Evolutionary conservation across 2,797 vertebrate species (phyloP), one percentile per base, ranked within the genome.

Genomic region (Anableps anableps): DNA sequence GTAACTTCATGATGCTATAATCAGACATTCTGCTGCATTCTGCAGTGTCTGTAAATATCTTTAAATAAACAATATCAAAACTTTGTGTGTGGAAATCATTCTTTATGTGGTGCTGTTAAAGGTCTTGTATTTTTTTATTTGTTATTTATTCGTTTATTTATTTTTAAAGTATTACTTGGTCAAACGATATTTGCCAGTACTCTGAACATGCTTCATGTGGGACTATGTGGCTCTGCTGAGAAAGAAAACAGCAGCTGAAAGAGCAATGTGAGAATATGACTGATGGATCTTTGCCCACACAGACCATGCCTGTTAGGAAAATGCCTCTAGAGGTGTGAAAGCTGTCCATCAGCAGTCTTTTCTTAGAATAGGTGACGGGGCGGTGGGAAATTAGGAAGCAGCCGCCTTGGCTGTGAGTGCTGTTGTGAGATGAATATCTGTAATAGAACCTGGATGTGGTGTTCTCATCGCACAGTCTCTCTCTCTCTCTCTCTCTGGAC

Each of bases 361-460:
- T 93, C 84, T 91, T 88, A 88, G 80, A 82, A 92, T 71, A 92
- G 86, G 83, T 91, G 86, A 76, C 1, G 10, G 75, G 72, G 62
- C 77, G 88, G 85, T 92, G 91, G 94, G 87, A 91, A 94, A 91
- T 93, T 86, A 81, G 92, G 91, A 95, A 93, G 83, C 78, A 29
- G 81, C 55, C 58, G n/a, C 85, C 80, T 88, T 85, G 86, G 77
- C 87, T 86, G 64, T 31, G 26, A 77, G 47, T 43, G 79, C 79
- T 88, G 82, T 66, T 88, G 82, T 84, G 74, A 88, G 86, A 93
- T 92, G 91, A 95, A 92, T 92, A 92, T 93, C 88, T 91, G 74
- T 77, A 82, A 85, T 76, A 76, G 84, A 87, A 81, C 77, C 74
- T 88, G 83, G 84, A 93, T 85, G 89, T 92, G 92, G 85, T 74